These are phyloP conservation scores for Cataglyphis rosenhaueri DNA, from an alignment of 2,888 invertebrate genomes.

Conservation along the genomic window DNA sequence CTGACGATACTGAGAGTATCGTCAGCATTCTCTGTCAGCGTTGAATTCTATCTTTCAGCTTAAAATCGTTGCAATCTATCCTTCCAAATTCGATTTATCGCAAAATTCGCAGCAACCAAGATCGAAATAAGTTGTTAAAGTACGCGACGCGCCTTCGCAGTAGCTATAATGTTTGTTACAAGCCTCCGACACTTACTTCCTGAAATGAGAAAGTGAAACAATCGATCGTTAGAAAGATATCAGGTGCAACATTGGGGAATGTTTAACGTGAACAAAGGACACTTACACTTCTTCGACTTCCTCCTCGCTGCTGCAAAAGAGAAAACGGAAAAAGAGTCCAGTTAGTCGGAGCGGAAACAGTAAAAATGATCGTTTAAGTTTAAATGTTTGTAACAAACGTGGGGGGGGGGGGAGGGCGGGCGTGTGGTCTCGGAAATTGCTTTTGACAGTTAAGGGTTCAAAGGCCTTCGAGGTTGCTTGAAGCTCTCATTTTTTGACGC, in stretches of 20 bases:
- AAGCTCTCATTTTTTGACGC: neutral
- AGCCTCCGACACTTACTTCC: constrained; percentile 86
- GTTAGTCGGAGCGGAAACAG: constrained; percentile 71
- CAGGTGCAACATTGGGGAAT: constrained; percentile 41
- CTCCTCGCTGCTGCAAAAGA: constrained; percentile 88
- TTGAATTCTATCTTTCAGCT: neutral
- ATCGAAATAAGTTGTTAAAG: constrained; percentile 22
- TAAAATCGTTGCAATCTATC: neutral
- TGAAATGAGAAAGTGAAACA: constrained; percentile 84
- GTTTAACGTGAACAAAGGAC: constrained; percentile 64
- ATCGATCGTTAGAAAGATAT: constrained; percentile 60
- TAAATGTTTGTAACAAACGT: constrained; percentile 75
- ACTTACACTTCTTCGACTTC: constrained; percentile 94
- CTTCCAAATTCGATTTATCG: neutral
- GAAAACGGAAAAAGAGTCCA: constrained; percentile 77
- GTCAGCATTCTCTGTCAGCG: neutral
- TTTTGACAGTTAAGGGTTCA: neutral
- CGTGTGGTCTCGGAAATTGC: neutral
- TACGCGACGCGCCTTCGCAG: constrained; percentile 61
- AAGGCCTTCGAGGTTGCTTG: neutral
- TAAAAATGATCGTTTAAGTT: constrained; percentile 34
- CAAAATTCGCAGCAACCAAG: neutral
- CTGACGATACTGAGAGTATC: neutral
- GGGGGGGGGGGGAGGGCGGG: no score
- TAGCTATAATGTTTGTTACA: constrained; percentile 56